phyloP scores from a whole-genome alignment of 2,888 invertebrate genomes.

The Sphaerophoria taeniata region DNA sequence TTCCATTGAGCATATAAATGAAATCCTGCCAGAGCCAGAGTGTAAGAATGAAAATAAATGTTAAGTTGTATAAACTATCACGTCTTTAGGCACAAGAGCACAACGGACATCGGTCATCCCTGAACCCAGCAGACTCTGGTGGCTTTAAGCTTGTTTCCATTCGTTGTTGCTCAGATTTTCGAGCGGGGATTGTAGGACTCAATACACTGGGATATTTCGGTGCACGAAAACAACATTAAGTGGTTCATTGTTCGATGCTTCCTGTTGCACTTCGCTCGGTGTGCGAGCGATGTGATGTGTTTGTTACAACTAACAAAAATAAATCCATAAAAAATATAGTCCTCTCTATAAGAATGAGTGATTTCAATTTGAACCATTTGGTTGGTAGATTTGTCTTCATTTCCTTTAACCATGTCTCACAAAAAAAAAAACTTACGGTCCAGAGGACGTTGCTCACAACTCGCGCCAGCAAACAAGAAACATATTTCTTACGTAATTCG shows the following conservation, averaged over 20 bases:
- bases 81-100: constrained; percentile 74
- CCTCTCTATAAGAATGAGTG: constrained; percentile 51
- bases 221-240: constrained; percentile 74
- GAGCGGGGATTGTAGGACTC: constrained; percentile 25
- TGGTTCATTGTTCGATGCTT: constrained; percentile 70
- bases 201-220: constrained; percentile 65
- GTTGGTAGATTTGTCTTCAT: constrained; percentile 68
- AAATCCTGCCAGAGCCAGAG: constrained; percentile 47
- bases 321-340: constrained; percentile 7
- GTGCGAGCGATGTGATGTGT: constrained; percentile 23
- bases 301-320: no score
- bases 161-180: constrained; percentile 46
- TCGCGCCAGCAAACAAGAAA: constrained; percentile 23
- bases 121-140: constrained; percentile 24
- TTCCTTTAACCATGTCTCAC: constrained; percentile 34
- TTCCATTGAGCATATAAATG: neutral
- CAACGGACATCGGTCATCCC: constrained; percentile 70
- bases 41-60: constrained; percentile 71
- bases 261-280: constrained; percentile 68
- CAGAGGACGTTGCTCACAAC: neutral
- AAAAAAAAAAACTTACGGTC: neutral
- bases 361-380: constrained; percentile 70
- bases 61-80: constrained; percentile 74
- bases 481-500: constrained; percentile 58
- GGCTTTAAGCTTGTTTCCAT: constrained; percentile 35